A percentile compares a stretch with the other conserved stretches of the same genome.
These are phyloP conservation scores for Actinostola sp. DNA, from an alignment of 92 coral and sea anemone species.

Conservation along the genomic window DNA sequence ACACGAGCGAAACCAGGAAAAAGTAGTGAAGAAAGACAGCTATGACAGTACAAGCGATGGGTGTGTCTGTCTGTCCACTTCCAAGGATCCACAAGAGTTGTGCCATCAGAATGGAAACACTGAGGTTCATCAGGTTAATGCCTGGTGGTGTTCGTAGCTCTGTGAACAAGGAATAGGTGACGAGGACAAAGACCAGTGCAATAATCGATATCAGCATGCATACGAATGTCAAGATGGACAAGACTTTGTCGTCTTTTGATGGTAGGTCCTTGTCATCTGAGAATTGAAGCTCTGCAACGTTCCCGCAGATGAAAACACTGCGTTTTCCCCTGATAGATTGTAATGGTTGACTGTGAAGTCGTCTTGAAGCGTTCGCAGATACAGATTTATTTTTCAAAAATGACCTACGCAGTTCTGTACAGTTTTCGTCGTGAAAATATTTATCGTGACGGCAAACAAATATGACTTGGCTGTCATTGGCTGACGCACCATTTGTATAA, in stretches of 20 bases:
- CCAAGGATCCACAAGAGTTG: constrained; percentile 45
- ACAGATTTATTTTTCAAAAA: constrained; percentile 15
- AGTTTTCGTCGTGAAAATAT: neutral
- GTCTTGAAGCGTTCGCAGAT: too few relatives aligned
- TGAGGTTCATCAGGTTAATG: constrained; percentile 46
- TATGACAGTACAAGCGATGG: constrained; percentile 35
- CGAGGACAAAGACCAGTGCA: constrained; percentile 27
- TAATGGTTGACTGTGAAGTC: too few relatives aligned
- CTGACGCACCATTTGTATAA: too few relatives aligned
- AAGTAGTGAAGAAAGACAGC: constrained; percentile 48
- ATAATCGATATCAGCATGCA: constrained; percentile 35
- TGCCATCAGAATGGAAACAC: constrained; percentile 19
- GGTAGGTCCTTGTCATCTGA: neutral
- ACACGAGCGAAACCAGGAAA: constrained; percentile 44
- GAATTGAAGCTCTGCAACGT: neutral
- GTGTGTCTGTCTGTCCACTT: constrained; percentile 18
- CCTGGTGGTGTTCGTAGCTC: constrained; percentile 69
- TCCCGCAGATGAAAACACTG: neutral
- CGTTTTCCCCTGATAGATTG: neutral
- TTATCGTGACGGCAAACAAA: constrained; percentile 10
- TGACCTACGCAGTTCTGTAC: constrained; percentile 30
- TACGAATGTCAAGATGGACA: constrained; percentile 10
- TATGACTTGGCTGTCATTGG: too few relatives aligned
- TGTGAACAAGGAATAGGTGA: constrained; percentile 50
- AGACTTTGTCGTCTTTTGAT: neutral